Percentiles rank a stretch among this genome's conserved stretches.
Conservation (phyloP, 2,888 invertebrate species). For the Tromatobia lineatoria region DNA sequence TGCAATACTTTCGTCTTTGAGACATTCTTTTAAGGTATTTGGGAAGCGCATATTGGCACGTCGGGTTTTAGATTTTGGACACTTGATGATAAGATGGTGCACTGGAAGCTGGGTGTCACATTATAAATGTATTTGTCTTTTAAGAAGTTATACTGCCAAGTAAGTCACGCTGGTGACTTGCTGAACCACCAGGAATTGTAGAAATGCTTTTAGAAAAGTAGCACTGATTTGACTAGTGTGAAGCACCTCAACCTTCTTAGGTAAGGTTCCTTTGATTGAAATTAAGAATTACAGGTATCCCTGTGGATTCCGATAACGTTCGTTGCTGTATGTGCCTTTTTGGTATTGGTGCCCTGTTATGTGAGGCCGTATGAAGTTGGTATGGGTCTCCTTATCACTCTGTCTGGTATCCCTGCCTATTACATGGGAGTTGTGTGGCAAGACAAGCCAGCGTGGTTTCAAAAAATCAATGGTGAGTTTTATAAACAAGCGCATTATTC, state of each 20-base stretch:
- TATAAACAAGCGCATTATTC: neutral
- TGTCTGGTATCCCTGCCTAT: constrained; percentile 94
- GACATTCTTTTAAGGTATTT: too few relatives aligned
- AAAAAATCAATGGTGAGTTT: constrained; percentile 87
- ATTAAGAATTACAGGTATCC: constrained; percentile 87
- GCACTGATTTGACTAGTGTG: too few relatives aligned
- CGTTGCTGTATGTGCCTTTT: constrained; percentile 91
- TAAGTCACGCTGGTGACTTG: too few relatives aligned
- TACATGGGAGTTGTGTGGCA: constrained; percentile 90
- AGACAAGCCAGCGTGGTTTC: constrained; percentile 89
- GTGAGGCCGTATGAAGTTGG: constrained; percentile 93
- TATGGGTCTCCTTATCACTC: constrained; percentile 92
- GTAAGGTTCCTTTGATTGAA: neutral
- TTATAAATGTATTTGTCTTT: too few relatives aligned
- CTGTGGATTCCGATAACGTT: constrained; percentile 92
- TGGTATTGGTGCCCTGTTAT: constrained; percentile 92
- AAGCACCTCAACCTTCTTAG: neutral
- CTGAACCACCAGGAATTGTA: too few relatives aligned
- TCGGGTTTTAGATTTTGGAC: too few relatives aligned
- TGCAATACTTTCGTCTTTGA: too few relatives aligned
- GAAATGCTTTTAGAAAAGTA: too few relatives aligned
- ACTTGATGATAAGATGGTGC: too few relatives aligned
- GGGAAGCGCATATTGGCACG: too few relatives aligned
- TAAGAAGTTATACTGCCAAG: too few relatives aligned
- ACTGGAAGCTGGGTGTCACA: too few relatives aligned